Conservation (phyloP, 2,797 vertebrate species). For the Scolopax rusticola region DNA sequence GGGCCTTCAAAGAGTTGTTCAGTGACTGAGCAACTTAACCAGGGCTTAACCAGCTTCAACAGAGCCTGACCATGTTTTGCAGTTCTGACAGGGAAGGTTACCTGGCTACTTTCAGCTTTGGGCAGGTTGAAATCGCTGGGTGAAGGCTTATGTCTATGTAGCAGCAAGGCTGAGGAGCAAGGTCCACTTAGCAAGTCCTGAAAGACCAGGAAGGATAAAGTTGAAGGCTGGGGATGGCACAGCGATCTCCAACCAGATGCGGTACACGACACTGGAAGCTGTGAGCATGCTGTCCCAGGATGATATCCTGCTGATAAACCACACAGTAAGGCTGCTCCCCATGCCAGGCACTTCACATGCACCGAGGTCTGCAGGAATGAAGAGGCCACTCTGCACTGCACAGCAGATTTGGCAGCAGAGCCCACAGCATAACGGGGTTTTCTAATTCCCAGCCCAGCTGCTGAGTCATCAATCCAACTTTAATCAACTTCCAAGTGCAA, state of each 20-base stretch:
- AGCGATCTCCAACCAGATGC: not conserved
- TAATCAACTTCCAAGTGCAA: slow-evolving; percentile 7
- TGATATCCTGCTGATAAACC: not conserved
- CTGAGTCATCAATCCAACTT: slow-evolving; percentile 26
- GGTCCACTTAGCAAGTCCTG: not conserved
- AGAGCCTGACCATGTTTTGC: not conserved
- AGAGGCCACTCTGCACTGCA: not conserved
- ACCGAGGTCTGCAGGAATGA: not conserved
- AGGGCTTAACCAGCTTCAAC: not conserved
- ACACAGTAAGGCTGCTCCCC: fast-evolving
- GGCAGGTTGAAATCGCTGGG: not conserved
- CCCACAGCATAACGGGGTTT: not conserved
- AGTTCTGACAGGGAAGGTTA: not conserved
- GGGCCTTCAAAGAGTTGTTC: not conserved
- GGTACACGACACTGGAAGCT: fast-evolving
- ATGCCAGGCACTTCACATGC: fast-evolving
- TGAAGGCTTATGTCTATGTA: not conserved
- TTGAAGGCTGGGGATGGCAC: not conserved
- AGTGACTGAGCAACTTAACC: not conserved
- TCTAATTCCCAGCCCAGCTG: not conserved
- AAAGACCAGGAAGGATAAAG: not conserved
- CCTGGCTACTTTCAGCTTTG: not conserved
- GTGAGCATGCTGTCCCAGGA: not conserved
- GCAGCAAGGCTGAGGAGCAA: not conserved
- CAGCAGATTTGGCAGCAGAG: not conserved